Conservation (phyloP, 2,797 vertebrate species). For the Myoxocephalus aenaeus region DNA sequence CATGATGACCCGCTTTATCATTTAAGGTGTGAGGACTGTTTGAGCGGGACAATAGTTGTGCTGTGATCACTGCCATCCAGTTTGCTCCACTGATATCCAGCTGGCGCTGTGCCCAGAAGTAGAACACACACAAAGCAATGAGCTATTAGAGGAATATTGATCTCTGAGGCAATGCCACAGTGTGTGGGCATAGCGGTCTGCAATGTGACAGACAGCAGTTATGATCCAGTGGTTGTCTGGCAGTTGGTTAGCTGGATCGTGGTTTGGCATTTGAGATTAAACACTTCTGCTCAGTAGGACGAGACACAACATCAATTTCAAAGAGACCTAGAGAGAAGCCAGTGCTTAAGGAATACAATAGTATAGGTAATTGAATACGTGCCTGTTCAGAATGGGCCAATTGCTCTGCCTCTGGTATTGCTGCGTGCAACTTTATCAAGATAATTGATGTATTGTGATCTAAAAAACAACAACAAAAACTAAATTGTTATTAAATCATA, state of each 20-base stretch:
- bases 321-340: background rate
- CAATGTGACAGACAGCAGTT: constrained; percentile 33
- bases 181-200: constrained; percentile 39
- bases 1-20: background rate
- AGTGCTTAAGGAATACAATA: background rate
- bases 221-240: constrained; percentile 30
- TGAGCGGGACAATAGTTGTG: background rate
- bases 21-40: background rate
- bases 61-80: constrained; percentile 38
- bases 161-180: constrained; percentile 46
- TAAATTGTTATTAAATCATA: background rate
- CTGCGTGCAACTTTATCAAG: background rate
- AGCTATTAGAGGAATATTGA: constrained; percentile 70
- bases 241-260: constrained; percentile 1
- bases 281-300: background rate
- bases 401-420: background rate
- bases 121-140: constrained; percentile 53
- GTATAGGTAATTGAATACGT: background rate
- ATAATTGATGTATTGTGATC: background rate
- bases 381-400: background rate
- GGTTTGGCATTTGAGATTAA: constrained; percentile 13
- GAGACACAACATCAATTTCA: background rate
- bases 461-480: background rate
- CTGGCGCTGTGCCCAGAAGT: constrained; percentile 55
- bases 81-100: constrained; percentile 42